A percentile compares a stretch with the other conserved stretches of the same genome.
Conservation (phyloP, 2,888 invertebrate species). For the Artemia sinica region DNA sequence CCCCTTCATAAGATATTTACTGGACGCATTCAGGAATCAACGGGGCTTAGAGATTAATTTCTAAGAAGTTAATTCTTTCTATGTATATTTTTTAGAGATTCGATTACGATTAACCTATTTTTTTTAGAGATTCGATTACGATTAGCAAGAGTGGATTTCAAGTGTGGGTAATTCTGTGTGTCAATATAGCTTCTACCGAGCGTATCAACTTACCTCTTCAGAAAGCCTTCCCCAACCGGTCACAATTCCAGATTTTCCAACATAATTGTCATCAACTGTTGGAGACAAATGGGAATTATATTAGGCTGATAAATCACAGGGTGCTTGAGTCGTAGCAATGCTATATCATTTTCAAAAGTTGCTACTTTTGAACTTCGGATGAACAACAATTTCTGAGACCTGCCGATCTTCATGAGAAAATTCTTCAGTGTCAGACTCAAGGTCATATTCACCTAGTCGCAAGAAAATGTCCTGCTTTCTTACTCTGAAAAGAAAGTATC, state of each 20-base stretch:
- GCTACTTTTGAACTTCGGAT: background rate
- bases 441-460: background rate
- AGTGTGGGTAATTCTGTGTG: too few relatives aligned
- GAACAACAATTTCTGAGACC: background rate
- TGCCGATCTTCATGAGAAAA: slow-evolving; percentile 1
- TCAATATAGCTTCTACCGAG: too few relatives aligned
- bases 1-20: too few relatives aligned
- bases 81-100: too few relatives aligned
- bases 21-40: too few relatives aligned
- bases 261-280: background rate
- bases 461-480: background rate
- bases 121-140: too few relatives aligned
- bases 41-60: too few relatives aligned
- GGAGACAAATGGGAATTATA: slow-evolving; percentile 8
- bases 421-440: background rate
- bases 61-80: too few relatives aligned
- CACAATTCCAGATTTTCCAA: background rate
- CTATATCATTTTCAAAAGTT: slow-evolving; percentile 1
- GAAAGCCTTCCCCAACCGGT: slow-evolving; percentile 5
- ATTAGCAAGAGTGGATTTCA: too few relatives aligned
- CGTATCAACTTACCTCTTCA: background rate
- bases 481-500: background rate
- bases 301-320: background rate
- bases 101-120: too few relatives aligned
- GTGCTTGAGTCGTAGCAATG: background rate